Base-by-base conservation (phyloP, 2,113 vertebrate genomes). In the Pteropus alecto region DNA sequence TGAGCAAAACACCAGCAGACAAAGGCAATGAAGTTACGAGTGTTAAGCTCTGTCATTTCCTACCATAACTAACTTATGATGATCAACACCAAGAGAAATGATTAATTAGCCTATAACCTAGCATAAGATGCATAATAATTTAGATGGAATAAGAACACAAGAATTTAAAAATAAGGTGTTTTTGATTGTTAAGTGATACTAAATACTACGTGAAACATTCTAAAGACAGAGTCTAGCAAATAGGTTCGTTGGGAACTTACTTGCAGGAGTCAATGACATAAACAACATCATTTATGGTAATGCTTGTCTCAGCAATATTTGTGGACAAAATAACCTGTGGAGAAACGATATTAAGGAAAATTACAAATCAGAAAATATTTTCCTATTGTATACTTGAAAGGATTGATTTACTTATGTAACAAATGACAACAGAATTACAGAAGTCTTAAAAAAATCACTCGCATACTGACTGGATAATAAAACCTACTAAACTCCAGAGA, bases 241-340 rank as follows among this genome's bases (percentile, higher is more conserved):
- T 0, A 89, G 67, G 26, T 46, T 46, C 28, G 12, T 21, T 68
- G 22, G 51, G 26, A 92, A 99, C 99, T 99, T 98, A 99, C 99
- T 99, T 99, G 99, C 99, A 99, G n/a, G 99, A 99, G 98, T 99
- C 99, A 82, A 99, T 99, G 97, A 99, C 99, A 56, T 99, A 99
- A 95, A 99, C 99, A 24, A 99, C 99, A 2, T 99, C 99, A 26
- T 99, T 99, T 98, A 99, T 99, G 94, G 99, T 99, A 97, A 99
- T 99, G 96, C 99, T 99, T 5, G 99, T 99, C 98, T 99, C 99
- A 0, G 99, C 99, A 96, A 99, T 99, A 98, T 99, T 99, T 90
- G 99, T 99, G n/a, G 99, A 99, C 94, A 99, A 98, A 97, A 99
- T 99, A 61, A 99, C 99, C 99, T 99, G 97, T 0, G 90, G 97